Conservation (phyloP, 2,888 invertebrate species). For the Scaptomyza parva region DNA sequence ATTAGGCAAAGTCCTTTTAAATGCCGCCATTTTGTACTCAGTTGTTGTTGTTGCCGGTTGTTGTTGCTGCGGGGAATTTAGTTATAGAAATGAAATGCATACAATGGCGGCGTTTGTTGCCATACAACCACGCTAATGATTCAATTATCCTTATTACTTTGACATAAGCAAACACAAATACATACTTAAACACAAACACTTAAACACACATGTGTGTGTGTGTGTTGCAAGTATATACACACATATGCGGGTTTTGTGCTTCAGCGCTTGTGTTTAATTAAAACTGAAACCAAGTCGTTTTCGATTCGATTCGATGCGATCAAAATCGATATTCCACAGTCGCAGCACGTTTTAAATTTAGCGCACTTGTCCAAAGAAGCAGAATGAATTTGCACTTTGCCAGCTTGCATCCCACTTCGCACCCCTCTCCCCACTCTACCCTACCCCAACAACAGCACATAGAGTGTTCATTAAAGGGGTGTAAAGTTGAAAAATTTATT, state of each 20-base stretch:
- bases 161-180: slow-evolving; percentile 23
- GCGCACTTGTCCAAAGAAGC: slow-evolving; percentile 31
- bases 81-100: slow-evolving; percentile 67
- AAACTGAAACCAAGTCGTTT: slow-evolving; percentile 59
- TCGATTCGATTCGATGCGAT: slow-evolving; percentile 13
- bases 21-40: slow-evolving; percentile 19
- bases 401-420: not conserved
- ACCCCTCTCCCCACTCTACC: not conserved
- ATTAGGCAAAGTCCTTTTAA: slow-evolving; percentile 49
- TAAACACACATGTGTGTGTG: slow-evolving; percentile 50
- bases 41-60: slow-evolving; percentile 9
- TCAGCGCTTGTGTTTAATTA: slow-evolving; percentile 62
- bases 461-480: slow-evolving; percentile 73
- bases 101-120: slow-evolving; percentile 41
- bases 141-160: slow-evolving; percentile 73
- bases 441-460: not conserved
- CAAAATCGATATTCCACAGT: slow-evolving; percentile 57
- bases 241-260: slow-evolving; percentile 6
- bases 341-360: slow-evolving; percentile 73
- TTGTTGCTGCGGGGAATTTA: slow-evolving; percentile 29
- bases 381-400: slow-evolving; percentile 10
- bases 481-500: slow-evolving; percentile 72
- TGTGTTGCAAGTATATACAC: slow-evolving; percentile 7
- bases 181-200: slow-evolving; percentile 30
- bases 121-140: slow-evolving; percentile 76